phyloP scores from a whole-genome alignment of 2,113 vertebrate species.

The Sula dactylatra region DNA sequence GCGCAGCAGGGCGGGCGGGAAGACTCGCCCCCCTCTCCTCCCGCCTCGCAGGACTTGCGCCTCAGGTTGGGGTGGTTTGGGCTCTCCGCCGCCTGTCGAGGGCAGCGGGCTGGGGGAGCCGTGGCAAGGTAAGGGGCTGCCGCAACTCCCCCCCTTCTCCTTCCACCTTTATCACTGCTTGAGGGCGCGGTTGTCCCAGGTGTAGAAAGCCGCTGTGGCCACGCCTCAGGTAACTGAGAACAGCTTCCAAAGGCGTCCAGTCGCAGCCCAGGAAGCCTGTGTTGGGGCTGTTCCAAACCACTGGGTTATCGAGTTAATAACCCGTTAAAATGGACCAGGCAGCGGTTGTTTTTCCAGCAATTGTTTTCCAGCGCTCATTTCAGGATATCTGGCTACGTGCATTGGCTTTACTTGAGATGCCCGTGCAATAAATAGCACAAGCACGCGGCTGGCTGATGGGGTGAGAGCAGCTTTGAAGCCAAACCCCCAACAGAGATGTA shows the following conservation, averaged over 20 bases:
- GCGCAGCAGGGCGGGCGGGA: accelerated
- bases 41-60: too few relatives aligned
- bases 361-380: not conserved
- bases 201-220: accelerated
- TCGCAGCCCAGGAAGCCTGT: not conserved
- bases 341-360: not conserved
- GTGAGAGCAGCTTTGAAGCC: accelerated
- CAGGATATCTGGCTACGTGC: not conserved
- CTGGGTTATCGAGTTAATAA: not conserved
- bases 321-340: not conserved
- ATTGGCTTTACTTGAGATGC: not conserved
- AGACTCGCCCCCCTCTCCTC: too few relatives aligned
- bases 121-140: not conserved
- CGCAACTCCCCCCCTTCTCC: accelerated
- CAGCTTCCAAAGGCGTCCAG: accelerated
- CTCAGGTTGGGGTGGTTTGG: accelerated
- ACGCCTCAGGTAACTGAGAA: not conserved
- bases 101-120: not conserved
- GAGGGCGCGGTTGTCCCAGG: accelerated
- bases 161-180: accelerated
- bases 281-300: not conserved
- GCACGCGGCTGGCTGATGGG: accelerated
- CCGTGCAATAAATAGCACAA: accelerated
- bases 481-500: accelerated
- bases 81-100: accelerated